These are phyloP conservation scores for Tetrao urogallus DNA, from an alignment of 2,113 vertebrate genomes.

Conservation along the genomic window DNA sequence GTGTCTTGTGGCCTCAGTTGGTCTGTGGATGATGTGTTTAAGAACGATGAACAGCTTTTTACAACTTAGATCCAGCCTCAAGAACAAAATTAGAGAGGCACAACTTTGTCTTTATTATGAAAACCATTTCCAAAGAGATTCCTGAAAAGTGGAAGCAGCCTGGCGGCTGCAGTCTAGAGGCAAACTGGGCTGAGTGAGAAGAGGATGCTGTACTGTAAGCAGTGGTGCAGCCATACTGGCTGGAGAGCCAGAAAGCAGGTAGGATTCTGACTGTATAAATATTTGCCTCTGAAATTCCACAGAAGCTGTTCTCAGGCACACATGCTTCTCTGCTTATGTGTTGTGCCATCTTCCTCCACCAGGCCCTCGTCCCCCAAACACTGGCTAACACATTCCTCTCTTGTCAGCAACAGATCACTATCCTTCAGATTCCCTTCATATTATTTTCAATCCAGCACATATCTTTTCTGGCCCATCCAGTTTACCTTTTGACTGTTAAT, in stretches of 20 bases:
- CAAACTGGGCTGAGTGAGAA: not conserved
- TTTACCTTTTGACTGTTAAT: not conserved
- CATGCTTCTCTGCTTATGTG: not conserved
- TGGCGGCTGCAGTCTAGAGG: not conserved
- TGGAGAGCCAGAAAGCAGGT: not conserved
- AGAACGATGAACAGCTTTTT: not conserved
- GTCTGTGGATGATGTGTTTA: not conserved
- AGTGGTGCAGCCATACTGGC: accelerated
- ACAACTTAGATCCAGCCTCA: not conserved
- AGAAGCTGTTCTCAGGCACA: not conserved
- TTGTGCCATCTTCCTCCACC: not conserved
- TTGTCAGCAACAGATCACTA: not conserved
- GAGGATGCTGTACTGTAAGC: accelerated
- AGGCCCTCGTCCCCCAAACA: not conserved
- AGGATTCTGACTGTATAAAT: not conserved
- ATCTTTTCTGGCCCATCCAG: not conserved
- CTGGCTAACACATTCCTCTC: not conserved
- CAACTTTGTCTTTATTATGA: not conserved
- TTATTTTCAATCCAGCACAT: not conserved
- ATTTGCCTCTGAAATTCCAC: conserved; percentile 17
- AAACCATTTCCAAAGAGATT: conserved; percentile 3
- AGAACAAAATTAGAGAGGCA: not conserved
- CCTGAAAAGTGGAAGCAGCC: not conserved
- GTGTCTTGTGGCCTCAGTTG: not conserved
- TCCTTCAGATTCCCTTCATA: not conserved